Percentiles rank a stretch among this genome's conserved stretches.
Conservation (phyloP, 37 sponge, comb jelly and placozoan genomes). For the Theonella swinhoei region DNA sequence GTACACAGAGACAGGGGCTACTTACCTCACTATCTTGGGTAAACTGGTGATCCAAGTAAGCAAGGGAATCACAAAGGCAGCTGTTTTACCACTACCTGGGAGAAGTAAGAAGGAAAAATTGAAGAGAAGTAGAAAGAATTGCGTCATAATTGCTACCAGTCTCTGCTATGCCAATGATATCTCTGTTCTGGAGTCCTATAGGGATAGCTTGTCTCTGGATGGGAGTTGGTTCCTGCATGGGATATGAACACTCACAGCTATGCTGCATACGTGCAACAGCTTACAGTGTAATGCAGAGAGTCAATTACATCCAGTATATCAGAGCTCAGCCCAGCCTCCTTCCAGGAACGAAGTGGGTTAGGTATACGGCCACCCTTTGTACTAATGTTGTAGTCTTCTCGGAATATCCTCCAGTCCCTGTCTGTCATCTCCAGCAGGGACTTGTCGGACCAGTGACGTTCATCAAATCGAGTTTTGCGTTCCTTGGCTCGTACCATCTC, state of each 20-base stretch:
- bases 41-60: constrained; percentile 93
- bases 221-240: constrained; percentile 88
- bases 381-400: constrained; percentile 94
- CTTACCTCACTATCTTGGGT: constrained; percentile 80
- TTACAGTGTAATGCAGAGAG: constrained; percentile 74
- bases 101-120: neutral
- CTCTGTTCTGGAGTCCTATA: constrained; percentile 96
- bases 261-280: neutral
- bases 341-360: constrained; percentile 86
- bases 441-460: constrained; percentile 96
- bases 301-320: constrained; percentile 83
- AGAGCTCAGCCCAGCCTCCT: constrained; percentile 71
- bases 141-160: constrained; percentile 84
- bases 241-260: neutral
- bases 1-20: neutral
- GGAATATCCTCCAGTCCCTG: constrained; percentile 98
- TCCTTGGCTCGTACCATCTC: constrained; percentile 67
- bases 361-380: constrained; percentile 95
- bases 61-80: constrained; percentile 97
- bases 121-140: no score
- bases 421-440: constrained; percentile 85
- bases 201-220: constrained; percentile 98
- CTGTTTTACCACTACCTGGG: constrained; percentile 95
- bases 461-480: constrained; percentile 69
- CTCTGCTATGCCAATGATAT: constrained; percentile 98